Evolutionary conservation across 2,113 vertebrate species (phyloP).

Genomic region (Cichladusa arquata): DNA sequence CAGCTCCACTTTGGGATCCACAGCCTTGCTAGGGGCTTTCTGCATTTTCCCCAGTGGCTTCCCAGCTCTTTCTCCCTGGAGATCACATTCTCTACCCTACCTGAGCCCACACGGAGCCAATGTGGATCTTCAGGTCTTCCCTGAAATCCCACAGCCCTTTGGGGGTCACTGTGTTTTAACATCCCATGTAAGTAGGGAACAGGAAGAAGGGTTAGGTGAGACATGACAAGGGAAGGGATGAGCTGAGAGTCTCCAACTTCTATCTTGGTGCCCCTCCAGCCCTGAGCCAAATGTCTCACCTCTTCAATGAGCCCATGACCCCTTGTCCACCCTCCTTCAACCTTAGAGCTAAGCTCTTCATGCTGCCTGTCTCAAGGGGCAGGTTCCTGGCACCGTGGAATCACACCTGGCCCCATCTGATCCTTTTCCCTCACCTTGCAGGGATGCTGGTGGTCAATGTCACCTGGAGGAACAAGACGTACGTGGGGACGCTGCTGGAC

Average conservation of each 20-base stretch:
- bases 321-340: not conserved
- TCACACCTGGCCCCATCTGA: fast-evolving
- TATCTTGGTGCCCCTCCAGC: not conserved
- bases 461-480: conserved; percentile 98
- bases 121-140: not conserved
- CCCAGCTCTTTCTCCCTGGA: fast-evolving
- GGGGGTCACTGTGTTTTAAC: not conserved
- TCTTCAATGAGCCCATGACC: not conserved
- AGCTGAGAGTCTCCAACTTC: not conserved
- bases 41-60: fast-evolving
- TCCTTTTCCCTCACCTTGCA: conserved; percentile 50
- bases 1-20: fast-evolving
- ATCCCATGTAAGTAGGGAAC: not conserved
- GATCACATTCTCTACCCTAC: not conserved
- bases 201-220: not conserved
- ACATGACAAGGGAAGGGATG: fast-evolving
- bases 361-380: fast-evolving
- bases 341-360: not conserved
- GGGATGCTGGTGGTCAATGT: conserved; percentile 99
- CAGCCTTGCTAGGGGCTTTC: not conserved
- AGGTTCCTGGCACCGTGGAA: fast-evolving
- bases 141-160: not conserved
- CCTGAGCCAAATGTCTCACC: not conserved
- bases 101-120: fast-evolving
- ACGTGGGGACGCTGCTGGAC: conserved; percentile 94